Evolutionary conservation across 2,797 vertebrate genomes (phyloP), one percentile per base, ranked within the genome.

Genomic region (Lepilemur septentrionalis): DNA sequence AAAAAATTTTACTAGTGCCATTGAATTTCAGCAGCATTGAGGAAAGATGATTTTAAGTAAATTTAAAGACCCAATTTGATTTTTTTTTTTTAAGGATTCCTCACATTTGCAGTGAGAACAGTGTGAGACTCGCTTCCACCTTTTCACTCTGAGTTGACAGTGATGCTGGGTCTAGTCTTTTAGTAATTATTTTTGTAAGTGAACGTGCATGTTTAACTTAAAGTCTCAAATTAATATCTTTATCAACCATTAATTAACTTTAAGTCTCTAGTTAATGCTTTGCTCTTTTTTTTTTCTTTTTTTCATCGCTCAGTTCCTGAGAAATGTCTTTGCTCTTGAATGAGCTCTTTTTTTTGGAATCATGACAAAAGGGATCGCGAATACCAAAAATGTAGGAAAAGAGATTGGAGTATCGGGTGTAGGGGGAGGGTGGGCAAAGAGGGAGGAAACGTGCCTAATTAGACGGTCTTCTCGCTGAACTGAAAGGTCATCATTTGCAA

Each of bases 401-500:
- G 76, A 43, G 69, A 38, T 28, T 5, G 5, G 14, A 14, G 30
- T 15, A 8, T 48, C 46, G 41, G 4, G 17, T 18, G 48, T 1
- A 2, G 38, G n/a, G 28, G 35, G 65, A 20, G 5, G 35, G 35
- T 1, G 7, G 14, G 28, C 22, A 35, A 5, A n/a, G 32, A 20
- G 0, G 0, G 4, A 13, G 1, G 4, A n/a, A 41, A 30, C 7
- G 76, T 4, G 10, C 46, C 46, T 59, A 28, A 2, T 41, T n/a
- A 23, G 59, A 63, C 38, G n/a, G 57, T 59, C 72, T 80, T 91
- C 79, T 13, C 0, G 32, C 5, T 1, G 13, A 20, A n/a, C 8
- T 18, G 20, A 17, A 78, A 92, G 94, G 30, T 7, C 17, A 1
- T 61, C 82, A 82, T 96, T 93, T 96, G 93, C 94, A 95, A 85